Evolutionary conservation across 2,113 vertebrate genomes (phyloP).

Genomic region (Ptychochromis oligacanthus): DNA sequence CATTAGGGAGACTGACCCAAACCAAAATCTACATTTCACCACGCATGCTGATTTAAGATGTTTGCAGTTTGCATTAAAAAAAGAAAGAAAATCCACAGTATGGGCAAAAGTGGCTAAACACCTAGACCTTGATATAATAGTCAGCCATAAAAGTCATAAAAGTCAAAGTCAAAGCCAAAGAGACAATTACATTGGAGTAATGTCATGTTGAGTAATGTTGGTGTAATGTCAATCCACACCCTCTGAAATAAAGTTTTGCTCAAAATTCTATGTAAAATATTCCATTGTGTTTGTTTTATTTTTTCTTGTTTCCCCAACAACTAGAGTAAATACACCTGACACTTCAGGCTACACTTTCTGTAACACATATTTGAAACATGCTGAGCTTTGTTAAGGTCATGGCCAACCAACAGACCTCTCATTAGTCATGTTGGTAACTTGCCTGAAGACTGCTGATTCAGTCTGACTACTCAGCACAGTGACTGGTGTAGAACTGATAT

Average conservation of each 20-base stretch:
- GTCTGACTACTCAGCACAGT: background rate
- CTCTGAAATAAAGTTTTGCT: no score
- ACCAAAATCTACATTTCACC: background rate
- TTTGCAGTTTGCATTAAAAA: no score
- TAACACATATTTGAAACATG: background rate
- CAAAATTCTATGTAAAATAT: background rate
- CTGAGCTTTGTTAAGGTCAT: background rate
- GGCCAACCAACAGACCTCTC: background rate
- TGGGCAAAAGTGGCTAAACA: no score
- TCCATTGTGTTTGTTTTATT: background rate
- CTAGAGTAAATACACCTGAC: background rate
- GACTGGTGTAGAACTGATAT: slow-evolving; percentile 32
- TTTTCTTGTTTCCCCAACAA: background rate
- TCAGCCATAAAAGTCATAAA: no score
- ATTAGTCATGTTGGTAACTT: background rate
- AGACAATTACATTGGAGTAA: no score
- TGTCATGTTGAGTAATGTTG: no score
- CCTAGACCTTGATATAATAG: no score
- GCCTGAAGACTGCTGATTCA: background rate
- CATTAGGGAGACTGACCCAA: background rate
- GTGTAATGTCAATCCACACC: background rate
- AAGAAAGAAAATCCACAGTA: no score
- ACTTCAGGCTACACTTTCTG: background rate
- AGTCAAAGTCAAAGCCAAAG: no score
- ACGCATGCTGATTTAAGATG: no score